Base-by-base conservation (phyloP, 2,888 invertebrate species). In the Rotaria socialis region DNA sequence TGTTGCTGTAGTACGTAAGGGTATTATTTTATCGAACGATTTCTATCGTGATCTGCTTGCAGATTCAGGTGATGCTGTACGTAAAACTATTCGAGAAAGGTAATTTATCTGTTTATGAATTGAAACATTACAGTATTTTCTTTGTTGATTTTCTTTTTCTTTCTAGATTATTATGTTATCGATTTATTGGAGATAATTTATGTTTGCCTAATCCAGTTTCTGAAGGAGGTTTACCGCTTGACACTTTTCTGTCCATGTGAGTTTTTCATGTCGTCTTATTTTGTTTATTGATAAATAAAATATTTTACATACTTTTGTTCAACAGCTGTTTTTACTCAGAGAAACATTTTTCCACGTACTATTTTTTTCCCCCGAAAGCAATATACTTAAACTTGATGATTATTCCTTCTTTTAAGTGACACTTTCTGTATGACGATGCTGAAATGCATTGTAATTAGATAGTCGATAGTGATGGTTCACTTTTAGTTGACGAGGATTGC, bases 101-200 rank as follows among this genome's bases (percentile, higher is more conserved):
- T 75, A 47, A 43, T 52, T 52, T 52, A 16, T 52, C 16, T 14
- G 52, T 14, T 52, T 52, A 3, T 52, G 16, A 52, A 52, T 3
- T 52, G 52, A 2, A 52, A 8, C 1, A 52, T 11, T 10, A 47
- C 7, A 11, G 47, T 47, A 47, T 47, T 52, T 52, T 3, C 0
- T 52, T 8, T 52, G 14, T 16, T 52, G 52, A 52, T 52, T 52
- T 3, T 52, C 10, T 52, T 52, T 52, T 52, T 52, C 52, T 52
- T 75, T 75, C 16, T 74, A 75, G 75, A 75, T 22, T 75, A 43
- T 75, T 75, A 43, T 75, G 75, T 43, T 75, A 75, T 75, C 75
- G 75, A 24, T 75, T 75, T 75, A 75, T 75, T 75, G 75, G 75
- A 1, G 75, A 75, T 75, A 75, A 75, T 43, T 75, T 75, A 75